Base-by-base conservation (phyloP, 2,888 invertebrate genomes). In the Hemithea aestivaria region DNA sequence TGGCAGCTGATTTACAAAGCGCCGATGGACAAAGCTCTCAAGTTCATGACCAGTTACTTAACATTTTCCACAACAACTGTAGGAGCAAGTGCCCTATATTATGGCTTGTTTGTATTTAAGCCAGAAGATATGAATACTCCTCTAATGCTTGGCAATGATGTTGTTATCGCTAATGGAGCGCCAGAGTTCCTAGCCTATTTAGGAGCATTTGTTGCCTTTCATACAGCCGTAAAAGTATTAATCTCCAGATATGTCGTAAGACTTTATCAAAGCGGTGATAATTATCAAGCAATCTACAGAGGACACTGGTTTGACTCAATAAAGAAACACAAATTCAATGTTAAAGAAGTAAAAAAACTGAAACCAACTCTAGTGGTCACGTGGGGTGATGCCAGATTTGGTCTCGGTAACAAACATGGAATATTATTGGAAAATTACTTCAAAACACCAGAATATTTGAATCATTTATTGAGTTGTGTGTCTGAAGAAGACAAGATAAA, bases 1-100 rank as follows among this genome's bases (percentile, higher is more conserved):
- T 87, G 78, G 75, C 64, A 83, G 23, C 49, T 87, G 33, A 82
- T 87, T 38, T 87, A 87, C 40, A 87, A 82, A 61, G 83, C 79
- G 2, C 85, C 87, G 1, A 81, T 87, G 83, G 73, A 73, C 4
- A 65, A 59, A 3, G 27, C 51, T 10, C 51, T 85, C 1, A 81
- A 81, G 23, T 73, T 59, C 48, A 35, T 66, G 3, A 53, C 78
- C 1, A 58, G 70, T 6, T 85, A 79, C 49, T 43, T 85, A 30
- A 75, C 81, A 10, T 39, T 74, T 27, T 70, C 84, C 6, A 77
- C 79, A 10, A 46, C 58, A 23, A 45, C 69, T 2, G 40, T 79
- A 10, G 53, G 59, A 5, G 51, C 54, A 20, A 42, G 57, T 21
- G 58, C 65, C 10, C 3, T 73, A 2, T 85, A 85, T 43, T 87